Conservation (phyloP, 1,140 invertebrate genomes). For the Battus philenor region DNA sequence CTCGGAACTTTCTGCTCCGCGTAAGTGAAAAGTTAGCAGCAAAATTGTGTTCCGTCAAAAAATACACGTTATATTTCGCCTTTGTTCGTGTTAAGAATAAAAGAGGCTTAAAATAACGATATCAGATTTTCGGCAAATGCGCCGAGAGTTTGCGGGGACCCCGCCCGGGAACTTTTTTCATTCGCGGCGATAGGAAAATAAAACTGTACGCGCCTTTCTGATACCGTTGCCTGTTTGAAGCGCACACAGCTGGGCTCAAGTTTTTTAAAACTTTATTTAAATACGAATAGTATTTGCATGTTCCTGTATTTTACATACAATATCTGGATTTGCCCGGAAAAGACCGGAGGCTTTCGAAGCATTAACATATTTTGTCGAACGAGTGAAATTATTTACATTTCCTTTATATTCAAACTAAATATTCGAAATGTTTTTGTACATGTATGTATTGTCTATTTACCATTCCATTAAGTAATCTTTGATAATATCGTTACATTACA, state of each 20-base stretch:
- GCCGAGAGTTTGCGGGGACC: conserved; percentile 14
- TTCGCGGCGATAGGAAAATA: conserved; percentile 26
- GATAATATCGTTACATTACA: too few relatives aligned
- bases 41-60: conserved; percentile 44
- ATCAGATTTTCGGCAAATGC: conserved; percentile 23
- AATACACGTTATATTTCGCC: conserved; percentile 35
- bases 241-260: conserved; percentile 16
- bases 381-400: too few relatives aligned
- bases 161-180: conserved; percentile 36
- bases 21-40: conserved; percentile 57
- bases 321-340: not conserved
- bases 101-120: conserved; percentile 51
- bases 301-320: not conserved
- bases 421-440: too few relatives aligned
- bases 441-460: too few relatives aligned
- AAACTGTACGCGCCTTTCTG: conserved; percentile 19
- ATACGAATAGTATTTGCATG: not conserved
- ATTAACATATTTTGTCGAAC: not conserved
- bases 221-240: conserved; percentile 15
- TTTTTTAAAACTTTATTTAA: conserved; percentile 13
- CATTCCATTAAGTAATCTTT: too few relatives aligned
- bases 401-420: too few relatives aligned
- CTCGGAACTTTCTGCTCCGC: conserved; percentile 28
- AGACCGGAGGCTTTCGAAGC: not conserved
- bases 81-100: conserved; percentile 44